phyloP scores from a whole-genome alignment of 2,888 invertebrate species.

The Timema cristinae region DNA sequence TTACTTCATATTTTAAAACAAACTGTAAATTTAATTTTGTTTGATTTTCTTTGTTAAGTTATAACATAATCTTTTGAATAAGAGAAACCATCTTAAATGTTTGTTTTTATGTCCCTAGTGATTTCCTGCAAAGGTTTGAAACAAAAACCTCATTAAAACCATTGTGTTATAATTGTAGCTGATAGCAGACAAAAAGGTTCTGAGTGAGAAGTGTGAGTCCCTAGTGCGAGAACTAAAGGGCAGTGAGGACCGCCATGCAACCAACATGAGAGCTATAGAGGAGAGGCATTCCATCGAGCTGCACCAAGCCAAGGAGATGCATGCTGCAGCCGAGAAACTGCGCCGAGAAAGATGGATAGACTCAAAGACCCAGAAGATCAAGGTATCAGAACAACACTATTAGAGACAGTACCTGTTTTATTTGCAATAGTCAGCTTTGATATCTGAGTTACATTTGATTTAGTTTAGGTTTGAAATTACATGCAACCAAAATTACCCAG shows the following conservation, averaged over 20 bases:
- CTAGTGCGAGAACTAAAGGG: conserved; percentile 61
- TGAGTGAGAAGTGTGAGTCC: conserved; percentile 70
- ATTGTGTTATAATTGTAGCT: conserved; percentile 47
- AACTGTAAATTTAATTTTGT: too few relatives aligned
- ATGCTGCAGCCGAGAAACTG: conserved; percentile 71
- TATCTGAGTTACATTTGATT: too few relatives aligned
- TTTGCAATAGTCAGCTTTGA: too few relatives aligned
- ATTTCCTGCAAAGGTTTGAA: background rate
- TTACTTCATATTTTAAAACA: too few relatives aligned
- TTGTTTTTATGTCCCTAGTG: background rate
- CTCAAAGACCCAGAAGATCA: conserved; percentile 79
- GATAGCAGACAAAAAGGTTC: conserved; percentile 70
- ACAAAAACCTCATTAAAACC: too few relatives aligned
- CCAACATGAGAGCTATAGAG: conserved; percentile 63
- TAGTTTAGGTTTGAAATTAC: background rate
- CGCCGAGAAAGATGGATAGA: conserved; percentile 76
- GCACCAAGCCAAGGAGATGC: conserved; percentile 69
- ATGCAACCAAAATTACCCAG: background rate
- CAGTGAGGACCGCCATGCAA: conserved; percentile 61
- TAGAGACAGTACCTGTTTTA: conserved; percentile 15
- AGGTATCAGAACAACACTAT: conserved; percentile 49
- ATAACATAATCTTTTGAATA: background rate
- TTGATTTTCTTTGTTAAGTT: too few relatives aligned
- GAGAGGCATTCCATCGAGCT: conserved; percentile 73
- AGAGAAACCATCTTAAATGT: background rate